These are phyloP conservation scores for Lineus longissimus DNA, from an alignment of 1,140 invertebrate species.

Conservation along the genomic window DNA sequence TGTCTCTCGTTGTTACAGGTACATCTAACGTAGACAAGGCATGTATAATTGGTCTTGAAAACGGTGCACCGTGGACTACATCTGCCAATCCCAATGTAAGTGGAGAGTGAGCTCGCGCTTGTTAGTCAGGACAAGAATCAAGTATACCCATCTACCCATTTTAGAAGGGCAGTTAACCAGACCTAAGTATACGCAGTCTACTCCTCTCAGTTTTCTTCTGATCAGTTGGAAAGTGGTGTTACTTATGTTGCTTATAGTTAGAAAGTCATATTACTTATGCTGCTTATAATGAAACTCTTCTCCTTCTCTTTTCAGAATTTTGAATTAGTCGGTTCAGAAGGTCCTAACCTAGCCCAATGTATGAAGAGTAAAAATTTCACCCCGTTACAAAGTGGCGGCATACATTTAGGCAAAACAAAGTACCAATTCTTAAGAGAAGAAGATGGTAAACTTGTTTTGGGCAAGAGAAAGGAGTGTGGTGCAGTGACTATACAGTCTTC, in stretches of 20 bases:
- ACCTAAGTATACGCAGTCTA: too few relatives aligned
- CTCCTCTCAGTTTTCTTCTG: too few relatives aligned
- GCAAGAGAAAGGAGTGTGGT: background rate
- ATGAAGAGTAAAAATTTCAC: background rate
- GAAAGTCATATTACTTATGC: too few relatives aligned
- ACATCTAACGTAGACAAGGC: constrained; percentile 10
- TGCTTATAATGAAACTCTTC: too few relatives aligned
- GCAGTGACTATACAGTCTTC: background rate
- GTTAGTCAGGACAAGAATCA: too few relatives aligned
- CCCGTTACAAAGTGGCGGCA: background rate
- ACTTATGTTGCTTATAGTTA: too few relatives aligned
- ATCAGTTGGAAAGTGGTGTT: too few relatives aligned
- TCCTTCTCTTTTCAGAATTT: constrained; percentile 1
- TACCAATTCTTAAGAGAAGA: background rate
- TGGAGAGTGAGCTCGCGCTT: too few relatives aligned
- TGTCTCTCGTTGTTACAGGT: background rate
- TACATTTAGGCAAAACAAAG: background rate
- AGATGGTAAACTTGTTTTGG: background rate
- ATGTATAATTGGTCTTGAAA: constrained; percentile 16
- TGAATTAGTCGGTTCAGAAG: background rate
- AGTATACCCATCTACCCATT: too few relatives aligned
- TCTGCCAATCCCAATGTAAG: background rate
- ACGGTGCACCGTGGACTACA: constrained; percentile 7
- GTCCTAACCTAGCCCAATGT: background rate
- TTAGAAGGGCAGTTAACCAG: too few relatives aligned